Percentiles rank a stretch among this genome's conserved stretches.
phyloP scores from a whole-genome alignment of 2,888 invertebrate species.

The Teleiodes luculella region DNA sequence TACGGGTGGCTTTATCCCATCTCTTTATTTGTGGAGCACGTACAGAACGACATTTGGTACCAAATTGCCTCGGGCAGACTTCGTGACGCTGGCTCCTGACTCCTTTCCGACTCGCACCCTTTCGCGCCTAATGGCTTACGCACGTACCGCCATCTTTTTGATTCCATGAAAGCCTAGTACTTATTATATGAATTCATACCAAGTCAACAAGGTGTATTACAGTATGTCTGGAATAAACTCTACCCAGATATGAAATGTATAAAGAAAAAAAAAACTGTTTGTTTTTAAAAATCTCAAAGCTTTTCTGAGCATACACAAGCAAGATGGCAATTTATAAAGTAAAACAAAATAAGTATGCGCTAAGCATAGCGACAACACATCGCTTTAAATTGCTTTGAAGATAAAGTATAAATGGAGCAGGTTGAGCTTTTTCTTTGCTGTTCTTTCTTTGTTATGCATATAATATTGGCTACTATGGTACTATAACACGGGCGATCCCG shows the following conservation, averaged over 20 bases:
- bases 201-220: constrained; percentile 9
- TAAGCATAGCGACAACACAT: constrained; percentile 5
- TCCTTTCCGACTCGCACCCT: constrained; percentile 48
- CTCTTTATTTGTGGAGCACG: constrained; percentile 75
- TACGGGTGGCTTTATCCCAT: constrained; percentile 60
- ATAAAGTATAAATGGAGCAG: background rate
- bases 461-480: too few relatives aligned
- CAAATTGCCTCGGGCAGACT: constrained; percentile 73
- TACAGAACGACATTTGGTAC: constrained; percentile 74
- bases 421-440: background rate
- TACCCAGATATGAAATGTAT: too few relatives aligned
- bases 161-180: constrained; percentile 45
- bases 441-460: background rate
- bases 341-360: constrained; percentile 4
- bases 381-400: constrained; percentile 1
- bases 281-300: background rate
- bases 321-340: constrained; percentile 2
- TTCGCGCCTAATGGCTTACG: constrained; percentile 62
- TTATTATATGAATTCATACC: constrained; percentile 54
- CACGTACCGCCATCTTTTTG: constrained; percentile 58
- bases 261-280: background rate
- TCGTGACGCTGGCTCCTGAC: constrained; percentile 50
- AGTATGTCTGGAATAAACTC: background rate
- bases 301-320: background rate
- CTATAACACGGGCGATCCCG: too few relatives aligned